Percentiles rank a stretch among this genome's conserved stretches.
phyloP scores from a whole-genome alignment of 2,113 vertebrate species.

The Falcunculus frontatus region DNA sequence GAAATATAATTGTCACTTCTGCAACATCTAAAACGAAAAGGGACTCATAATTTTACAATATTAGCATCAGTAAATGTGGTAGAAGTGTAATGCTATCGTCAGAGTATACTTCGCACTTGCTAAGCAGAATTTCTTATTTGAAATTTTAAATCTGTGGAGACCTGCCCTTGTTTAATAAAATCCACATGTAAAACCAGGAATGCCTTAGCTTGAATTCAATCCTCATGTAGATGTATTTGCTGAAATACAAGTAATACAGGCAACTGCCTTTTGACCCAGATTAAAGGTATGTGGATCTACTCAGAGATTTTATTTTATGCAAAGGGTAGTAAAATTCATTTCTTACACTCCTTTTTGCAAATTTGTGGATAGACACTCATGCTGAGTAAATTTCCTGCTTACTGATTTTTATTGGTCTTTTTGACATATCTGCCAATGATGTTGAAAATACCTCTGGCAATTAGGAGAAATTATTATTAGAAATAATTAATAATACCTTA shows the following conservation, averaged over 20 bases:
- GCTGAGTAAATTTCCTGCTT: background rate
- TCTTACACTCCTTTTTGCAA: background rate
- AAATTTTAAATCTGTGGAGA: background rate
- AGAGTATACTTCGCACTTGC: background rate
- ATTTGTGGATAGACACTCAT: background rate
- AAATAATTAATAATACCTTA: background rate
- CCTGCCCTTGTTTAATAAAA: background rate
- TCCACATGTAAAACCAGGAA: background rate
- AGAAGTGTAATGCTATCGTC: accelerated
- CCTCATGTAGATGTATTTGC: background rate
- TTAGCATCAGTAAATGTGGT: background rate
- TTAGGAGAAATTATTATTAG: background rate
- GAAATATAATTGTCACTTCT: background rate
- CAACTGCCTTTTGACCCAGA: background rate
- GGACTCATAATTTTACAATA: background rate
- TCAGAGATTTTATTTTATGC: background rate
- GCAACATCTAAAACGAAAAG: background rate
- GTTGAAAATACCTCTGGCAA: background rate
- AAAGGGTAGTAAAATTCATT: background rate
- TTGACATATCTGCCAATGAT: background rate
- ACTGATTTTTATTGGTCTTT: background rate
- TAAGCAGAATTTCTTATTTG: background rate
- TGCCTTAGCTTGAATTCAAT: background rate
- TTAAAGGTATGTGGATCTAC: background rate
- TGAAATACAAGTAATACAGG: background rate